Conservation (phyloP, 2,797 vertebrate genomes). For the Phrynocephalus guinanensis region DNA sequence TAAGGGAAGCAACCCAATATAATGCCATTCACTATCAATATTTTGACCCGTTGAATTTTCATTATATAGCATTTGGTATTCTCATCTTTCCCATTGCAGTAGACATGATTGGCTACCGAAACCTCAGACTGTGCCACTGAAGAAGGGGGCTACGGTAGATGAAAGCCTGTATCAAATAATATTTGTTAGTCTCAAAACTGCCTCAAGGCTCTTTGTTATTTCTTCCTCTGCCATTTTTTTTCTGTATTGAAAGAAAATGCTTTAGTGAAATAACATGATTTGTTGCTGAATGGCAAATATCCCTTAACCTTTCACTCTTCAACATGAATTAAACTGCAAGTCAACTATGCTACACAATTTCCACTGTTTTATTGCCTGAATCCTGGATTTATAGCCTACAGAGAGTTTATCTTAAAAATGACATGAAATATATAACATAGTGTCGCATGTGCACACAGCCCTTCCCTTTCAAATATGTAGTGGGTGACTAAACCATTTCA, state of each 20-base stretch:
- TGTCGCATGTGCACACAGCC: not conserved
- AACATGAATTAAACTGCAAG: slow-evolving; percentile 57
- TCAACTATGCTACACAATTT: slow-evolving; percentile 48
- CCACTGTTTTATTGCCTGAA: slow-evolving; percentile 37
- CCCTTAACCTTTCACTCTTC: slow-evolving; percentile 53
- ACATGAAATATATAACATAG: not conserved
- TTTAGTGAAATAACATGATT: slow-evolving; percentile 51
- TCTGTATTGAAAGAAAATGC: slow-evolving; percentile 2
- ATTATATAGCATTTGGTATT: no score
- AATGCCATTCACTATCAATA: no score
- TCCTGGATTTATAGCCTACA: slow-evolving; percentile 17
- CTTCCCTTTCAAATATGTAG: not conserved
- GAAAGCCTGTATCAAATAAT: no score
- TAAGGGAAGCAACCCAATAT: no score
- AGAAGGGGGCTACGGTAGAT: no score
- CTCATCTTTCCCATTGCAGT: no score
- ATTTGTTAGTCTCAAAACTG: no score
- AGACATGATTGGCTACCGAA: no score
- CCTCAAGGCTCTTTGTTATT: slow-evolving; percentile 4
- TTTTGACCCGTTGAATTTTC: no score
- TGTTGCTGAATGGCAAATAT: slow-evolving; percentile 40
- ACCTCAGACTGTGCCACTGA: no score
- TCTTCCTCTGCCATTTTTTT: slow-evolving; percentile 27
- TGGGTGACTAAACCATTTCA: not conserved
- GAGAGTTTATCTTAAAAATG: not conserved